Conservation (phyloP, 2,113 vertebrate species). For the Equus quagga region DNA sequence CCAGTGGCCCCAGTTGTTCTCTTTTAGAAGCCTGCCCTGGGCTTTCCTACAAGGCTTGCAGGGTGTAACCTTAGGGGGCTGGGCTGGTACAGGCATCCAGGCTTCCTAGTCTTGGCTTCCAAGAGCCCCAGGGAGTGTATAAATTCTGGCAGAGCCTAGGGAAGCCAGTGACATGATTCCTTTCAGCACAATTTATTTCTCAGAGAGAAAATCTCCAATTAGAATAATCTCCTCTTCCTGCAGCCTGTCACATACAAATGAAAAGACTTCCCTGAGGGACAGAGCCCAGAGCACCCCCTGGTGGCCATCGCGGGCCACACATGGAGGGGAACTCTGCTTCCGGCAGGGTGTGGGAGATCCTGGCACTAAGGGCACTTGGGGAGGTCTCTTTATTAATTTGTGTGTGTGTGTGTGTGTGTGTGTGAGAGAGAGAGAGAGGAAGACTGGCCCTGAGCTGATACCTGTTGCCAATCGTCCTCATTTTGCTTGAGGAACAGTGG, state of each 20-base stretch:
- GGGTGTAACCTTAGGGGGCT: neutral
- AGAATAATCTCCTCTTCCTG: neutral
- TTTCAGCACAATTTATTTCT: neutral
- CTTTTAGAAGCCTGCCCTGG: neutral
- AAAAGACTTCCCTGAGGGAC: slow-evolving; percentile 53
- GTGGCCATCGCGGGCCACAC: neutral
- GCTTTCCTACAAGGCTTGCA: neutral
- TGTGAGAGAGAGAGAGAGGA: too few relatives aligned
- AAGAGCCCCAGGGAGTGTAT: neutral
- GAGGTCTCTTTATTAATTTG: neutral
- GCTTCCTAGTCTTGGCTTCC: neutral
- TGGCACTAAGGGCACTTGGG: neutral
- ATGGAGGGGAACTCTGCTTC: neutral
- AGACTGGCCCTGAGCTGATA: too few relatives aligned
- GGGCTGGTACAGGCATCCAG: neutral
- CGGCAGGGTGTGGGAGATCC: neutral
- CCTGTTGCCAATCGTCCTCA: too few relatives aligned
- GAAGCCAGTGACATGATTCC: neutral
- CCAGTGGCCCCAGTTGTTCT: neutral
- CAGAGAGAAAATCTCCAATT: slow-evolving; percentile 38
- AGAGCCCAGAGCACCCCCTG: neutral
- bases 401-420: too few relatives aligned
- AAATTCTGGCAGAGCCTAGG: neutral
- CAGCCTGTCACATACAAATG: slow-evolving; percentile 34
- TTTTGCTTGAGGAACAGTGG: too few relatives aligned